A percentile compares a stretch with the other conserved stretches of the same genome.
Evolutionary conservation across 2,113 vertebrate species (phyloP).

Genomic region (Glaucidium brasilianum): DNA sequence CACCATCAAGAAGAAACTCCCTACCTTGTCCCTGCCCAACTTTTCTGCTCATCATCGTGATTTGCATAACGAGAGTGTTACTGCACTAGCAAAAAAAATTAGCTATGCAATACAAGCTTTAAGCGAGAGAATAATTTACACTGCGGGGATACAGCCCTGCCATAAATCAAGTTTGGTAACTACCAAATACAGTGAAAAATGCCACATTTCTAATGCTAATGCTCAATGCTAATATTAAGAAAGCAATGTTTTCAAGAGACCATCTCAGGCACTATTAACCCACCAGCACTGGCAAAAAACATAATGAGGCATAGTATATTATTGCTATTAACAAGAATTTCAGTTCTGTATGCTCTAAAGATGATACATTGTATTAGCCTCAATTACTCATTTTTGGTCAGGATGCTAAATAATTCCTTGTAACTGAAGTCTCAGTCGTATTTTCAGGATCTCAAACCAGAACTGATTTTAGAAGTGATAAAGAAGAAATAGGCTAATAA

Average conservation of each 20-base stretch:
- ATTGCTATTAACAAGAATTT: slow-evolving; percentile 40
- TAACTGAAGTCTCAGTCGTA: background rate
- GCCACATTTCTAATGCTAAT: background rate
- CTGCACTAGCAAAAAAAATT: background rate
- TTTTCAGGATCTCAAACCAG: background rate
- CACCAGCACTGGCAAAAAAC: background rate
- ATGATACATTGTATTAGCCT: slow-evolving; percentile 11
- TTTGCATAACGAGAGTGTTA: background rate
- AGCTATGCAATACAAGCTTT: slow-evolving; percentile 18
- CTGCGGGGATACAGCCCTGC: background rate
- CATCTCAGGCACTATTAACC: slow-evolving; percentile 18
- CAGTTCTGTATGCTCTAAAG: slow-evolving; percentile 24
- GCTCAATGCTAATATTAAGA: background rate
- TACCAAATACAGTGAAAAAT: slow-evolving; percentile 53
- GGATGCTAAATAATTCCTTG: background rate
- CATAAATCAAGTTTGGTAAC: slow-evolving; percentile 42
- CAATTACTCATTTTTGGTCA: background rate
- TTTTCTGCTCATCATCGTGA: background rate
- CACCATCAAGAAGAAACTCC: background rate
- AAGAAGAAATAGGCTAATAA: slow-evolving; percentile 37
- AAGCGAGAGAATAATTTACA: slow-evolving; percentile 21
- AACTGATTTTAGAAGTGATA: background rate
- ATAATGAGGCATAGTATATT: slow-evolving; percentile 39
- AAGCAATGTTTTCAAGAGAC: background rate
- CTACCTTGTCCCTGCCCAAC: background rate